Conservation (phyloP, 2,888 invertebrate genomes). For the Morpho helenor region DNA sequence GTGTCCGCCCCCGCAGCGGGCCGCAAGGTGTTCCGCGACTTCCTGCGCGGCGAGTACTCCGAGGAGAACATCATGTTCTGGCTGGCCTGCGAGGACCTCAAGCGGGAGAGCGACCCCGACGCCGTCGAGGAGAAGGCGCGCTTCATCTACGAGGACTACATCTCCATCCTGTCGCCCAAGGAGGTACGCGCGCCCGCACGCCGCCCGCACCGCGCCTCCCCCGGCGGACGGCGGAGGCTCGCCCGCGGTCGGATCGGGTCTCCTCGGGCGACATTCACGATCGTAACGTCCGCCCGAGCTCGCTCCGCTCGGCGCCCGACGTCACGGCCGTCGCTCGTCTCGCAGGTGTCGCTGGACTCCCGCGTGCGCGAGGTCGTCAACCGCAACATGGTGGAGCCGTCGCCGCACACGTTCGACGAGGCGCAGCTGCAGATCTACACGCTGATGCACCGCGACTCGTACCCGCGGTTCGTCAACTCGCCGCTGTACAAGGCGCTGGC, state of each 20-base stretch:
- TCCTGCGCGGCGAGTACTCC: constrained; percentile 97
- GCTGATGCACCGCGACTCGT: constrained; percentile 99
- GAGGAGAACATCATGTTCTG: constrained; percentile 99
- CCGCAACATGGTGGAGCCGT: constrained; percentile 98
- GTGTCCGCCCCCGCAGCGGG: constrained; percentile 82
- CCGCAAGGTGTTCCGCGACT: constrained; percentile 96
- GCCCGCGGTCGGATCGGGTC: too few species aligned
- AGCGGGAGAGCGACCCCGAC: constrained; percentile 94
- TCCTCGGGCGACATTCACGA: too few species aligned
- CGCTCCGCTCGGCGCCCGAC: too few species aligned
- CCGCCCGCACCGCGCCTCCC: too few species aligned
- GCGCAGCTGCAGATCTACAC: constrained; percentile 99
- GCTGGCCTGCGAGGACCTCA: constrained; percentile 98
- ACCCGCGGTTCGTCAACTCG: constrained; percentile 98
- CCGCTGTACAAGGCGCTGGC: constrained; percentile 93
- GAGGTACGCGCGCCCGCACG: constrained; percentile 80
- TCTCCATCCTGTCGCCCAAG: constrained; percentile 99
- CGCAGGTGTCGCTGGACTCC: constrained; percentile 97
- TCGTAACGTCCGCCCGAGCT: too few species aligned
- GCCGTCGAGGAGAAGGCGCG: constrained; percentile 98
- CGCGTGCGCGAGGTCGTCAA: constrained; percentile 98
- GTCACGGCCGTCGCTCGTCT: neutral
- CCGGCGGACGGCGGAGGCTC: too few species aligned
- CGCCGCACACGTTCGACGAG: constrained; percentile 98
- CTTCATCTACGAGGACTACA: constrained; percentile 99